Evolutionary conservation across 2,113 vertebrate genomes (phyloP).

Genomic region (Alligator sinensis): DNA sequence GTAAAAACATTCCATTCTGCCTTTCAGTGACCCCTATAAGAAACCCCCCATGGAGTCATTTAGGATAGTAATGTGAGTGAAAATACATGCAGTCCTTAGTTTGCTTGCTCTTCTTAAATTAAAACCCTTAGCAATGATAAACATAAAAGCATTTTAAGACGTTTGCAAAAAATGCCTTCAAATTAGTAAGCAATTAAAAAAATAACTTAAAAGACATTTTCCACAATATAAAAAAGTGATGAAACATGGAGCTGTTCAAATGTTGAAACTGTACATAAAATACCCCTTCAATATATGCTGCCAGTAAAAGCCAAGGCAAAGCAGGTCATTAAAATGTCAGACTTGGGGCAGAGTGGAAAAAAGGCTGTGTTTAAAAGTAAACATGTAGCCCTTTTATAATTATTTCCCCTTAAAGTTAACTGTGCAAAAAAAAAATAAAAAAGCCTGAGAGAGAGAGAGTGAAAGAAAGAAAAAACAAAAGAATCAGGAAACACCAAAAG

Average conservation of each 20-base stretch:
- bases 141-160: constrained; percentile 58
- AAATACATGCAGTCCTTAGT: constrained; percentile 68
- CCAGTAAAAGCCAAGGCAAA: constrained; percentile 76
- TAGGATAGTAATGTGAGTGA: constrained; percentile 81
- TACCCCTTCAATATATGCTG: constrained; percentile 69
- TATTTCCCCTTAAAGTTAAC: constrained; percentile 71
- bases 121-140: constrained; percentile 52
- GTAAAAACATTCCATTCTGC: constrained; percentile 84
- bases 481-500: background rate
- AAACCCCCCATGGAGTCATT: constrained; percentile 80
- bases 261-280: constrained; percentile 79
- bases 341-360: constrained; percentile 79
- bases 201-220: constrained; percentile 61
- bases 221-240: constrained; percentile 55
- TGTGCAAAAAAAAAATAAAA: background rate
- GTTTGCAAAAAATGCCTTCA: constrained; percentile 49
- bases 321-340: constrained; percentile 84
- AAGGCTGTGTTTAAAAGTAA: constrained; percentile 80
- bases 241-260: constrained; percentile 65
- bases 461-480: background rate
- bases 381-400: constrained; percentile 73
- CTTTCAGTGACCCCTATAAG: constrained; percentile 83
- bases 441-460: background rate
- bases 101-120: constrained; percentile 74
- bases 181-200: constrained; percentile 68